Base-by-base conservation (phyloP, 2,113 vertebrate genomes). In the Gopherus flavomarginatus region DNA sequence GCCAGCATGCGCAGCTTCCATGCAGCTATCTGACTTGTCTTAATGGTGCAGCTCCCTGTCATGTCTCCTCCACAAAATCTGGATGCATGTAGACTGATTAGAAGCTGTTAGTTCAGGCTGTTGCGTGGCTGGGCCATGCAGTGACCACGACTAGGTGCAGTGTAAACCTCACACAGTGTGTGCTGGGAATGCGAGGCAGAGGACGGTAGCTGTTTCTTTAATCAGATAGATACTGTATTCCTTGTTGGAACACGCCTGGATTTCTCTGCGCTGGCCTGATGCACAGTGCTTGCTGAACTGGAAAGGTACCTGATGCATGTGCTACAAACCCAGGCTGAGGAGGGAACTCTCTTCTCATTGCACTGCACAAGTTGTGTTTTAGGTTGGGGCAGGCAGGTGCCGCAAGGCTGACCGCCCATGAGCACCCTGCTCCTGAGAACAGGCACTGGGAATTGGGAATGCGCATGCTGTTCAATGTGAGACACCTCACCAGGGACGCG, bases 381-480 rank as follows among this genome's bases (percentile, higher is more conserved):
- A 10, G 75, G 59, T 53, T 31, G 31, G 59, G 52, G 59, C 75
- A 81, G 81, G 50, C 2, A 0, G 4, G 19, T 1, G 2, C 72
- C 6, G 3, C 1, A 3, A 80, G 9, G 44, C 44, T 17, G 72
- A 47, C 49, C 13, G 11, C 4, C 16, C 52, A 35, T 35, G 31
- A 65, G 31, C 27, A 35, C 14, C 13, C 31, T 53, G 24, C 27
- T 53, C 11, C 54, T 10, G 52, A 75, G 57, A 72, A 54, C 56
- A 21, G 56, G 86, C 2, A 1, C 13, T 27, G 57, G 52, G 52
- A 16, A 54, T n/a, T n/a, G n/a, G 59, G 4, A 53, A 21, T 0
- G 3, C 19, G 22, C 52, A 42, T 0, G 1, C 69, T 27, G 31
- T 42, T 21, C 6, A 3, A 0, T 77, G 22, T 0, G 1, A 75